Base-by-base conservation (phyloP, 2,797 vertebrate genomes). In the Smutsia gigantea region DNA sequence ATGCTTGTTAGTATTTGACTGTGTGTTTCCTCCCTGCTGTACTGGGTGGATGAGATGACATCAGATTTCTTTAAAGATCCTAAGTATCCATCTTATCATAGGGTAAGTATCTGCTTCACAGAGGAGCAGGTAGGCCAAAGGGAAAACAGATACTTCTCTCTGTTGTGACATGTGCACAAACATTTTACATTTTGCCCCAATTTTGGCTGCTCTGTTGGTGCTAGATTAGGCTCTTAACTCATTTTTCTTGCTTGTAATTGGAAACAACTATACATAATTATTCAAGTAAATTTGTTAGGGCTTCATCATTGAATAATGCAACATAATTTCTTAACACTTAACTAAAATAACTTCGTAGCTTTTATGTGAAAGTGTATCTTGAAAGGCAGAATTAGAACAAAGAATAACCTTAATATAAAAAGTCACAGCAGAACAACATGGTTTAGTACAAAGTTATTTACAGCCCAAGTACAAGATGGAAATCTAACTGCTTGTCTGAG, bases 241-340 rank as follows among this genome's bases (percentile, higher is more conserved):
- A n/a, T 77, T 96, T 93, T 90, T 95, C 31, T 96, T 88, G 68
- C 9, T 37, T 86, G 0, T 88, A 68, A 82, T 74, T 95, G 81
- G 84, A 95, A 93, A 81, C 87, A 92, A 74, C 72, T 90, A 5
- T 90, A 57, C 9, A 0, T 37, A 87, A 89, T 87, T 81, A 75
- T 88, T 86, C 79, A 96, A 72, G 75, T 74, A 31, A 96, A 94
- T 57, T 93, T 64, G 29, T 85, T 85, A 91, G 71, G 85, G 15
- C 57, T 68, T 95, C 87, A 90, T 96, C 87, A 59, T 81, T 27
- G 25, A 85, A 42, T 86, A 92, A 69, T 82, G 81, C 37, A 92
- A 69, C 57, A 86, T 93, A 25, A 34, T 96, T 96, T 82, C 66
- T 91, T 96, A 92, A 82, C 87, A 96, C 69, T 94, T 95, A 83